These are phyloP conservation scores for Acrocephalus arundinaceus DNA, from an alignment of 2,113 vertebrate species.

Conservation along the genomic window DNA sequence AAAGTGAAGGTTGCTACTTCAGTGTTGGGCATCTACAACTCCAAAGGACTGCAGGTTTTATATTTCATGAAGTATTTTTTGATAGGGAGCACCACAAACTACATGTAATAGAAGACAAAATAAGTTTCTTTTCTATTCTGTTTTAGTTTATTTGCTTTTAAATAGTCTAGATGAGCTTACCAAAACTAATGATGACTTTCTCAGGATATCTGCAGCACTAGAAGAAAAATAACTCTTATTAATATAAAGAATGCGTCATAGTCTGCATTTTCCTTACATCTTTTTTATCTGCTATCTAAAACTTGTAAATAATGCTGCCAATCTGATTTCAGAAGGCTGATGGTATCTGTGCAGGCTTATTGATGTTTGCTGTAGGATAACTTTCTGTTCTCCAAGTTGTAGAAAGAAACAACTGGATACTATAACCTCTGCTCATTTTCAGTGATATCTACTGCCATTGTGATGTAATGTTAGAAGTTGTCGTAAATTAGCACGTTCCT, in stretches of 20 bases:
- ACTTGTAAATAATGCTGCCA: conserved; percentile 39
- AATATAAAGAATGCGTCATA: background rate
- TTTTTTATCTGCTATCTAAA: conserved; percentile 39
- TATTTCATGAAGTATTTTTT: background rate
- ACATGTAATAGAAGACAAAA: background rate
- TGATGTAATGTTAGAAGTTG: conserved; percentile 12
- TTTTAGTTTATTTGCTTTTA: background rate
- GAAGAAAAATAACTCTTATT: conserved; percentile 36
- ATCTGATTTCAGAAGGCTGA: conserved; percentile 40
- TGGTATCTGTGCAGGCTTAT: conserved; percentile 25
- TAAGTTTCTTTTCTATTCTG: background rate
- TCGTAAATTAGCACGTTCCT: conserved; percentile 32
- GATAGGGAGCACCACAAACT: background rate
- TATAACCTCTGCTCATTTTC: background rate
- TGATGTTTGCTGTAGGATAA: conserved; percentile 1
- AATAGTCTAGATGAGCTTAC: background rate
- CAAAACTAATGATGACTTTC: background rate
- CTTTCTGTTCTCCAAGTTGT: background rate
- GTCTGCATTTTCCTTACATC: conserved; percentile 36
- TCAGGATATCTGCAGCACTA: background rate
- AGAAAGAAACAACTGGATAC: conserved; percentile 6
- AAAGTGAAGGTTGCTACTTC: background rate
- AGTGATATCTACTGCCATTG: background rate
- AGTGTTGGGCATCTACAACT: background rate
- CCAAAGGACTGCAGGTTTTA: background rate